Conservation (phyloP, 2,113 vertebrate genomes). For the Hystrix cristata region DNA sequence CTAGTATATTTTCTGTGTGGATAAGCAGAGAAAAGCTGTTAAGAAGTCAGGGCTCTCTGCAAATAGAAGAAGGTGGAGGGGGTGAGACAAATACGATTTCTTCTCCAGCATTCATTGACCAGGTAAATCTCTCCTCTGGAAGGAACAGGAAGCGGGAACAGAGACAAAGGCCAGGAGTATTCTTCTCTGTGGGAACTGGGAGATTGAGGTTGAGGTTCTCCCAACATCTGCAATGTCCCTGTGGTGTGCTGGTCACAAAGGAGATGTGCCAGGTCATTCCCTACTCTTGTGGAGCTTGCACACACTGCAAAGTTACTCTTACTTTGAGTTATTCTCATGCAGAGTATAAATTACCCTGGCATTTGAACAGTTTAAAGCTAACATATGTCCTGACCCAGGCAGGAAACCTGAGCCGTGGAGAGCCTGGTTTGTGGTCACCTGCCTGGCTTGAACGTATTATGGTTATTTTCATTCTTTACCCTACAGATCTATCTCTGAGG, state of each 20-base stretch:
- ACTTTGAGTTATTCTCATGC: not conserved
- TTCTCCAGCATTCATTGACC: not conserved
- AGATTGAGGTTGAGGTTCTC: not conserved
- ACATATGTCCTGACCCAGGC: not conserved
- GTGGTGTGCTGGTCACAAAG: not conserved
- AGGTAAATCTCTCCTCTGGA: too few species aligned
- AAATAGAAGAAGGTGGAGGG: not conserved
- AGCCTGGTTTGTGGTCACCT: not conserved
- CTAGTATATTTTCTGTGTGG: not conserved
- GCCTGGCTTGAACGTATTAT: not conserved
- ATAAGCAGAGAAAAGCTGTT: not conserved
- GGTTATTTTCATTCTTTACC: not conserved
- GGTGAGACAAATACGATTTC: not conserved
- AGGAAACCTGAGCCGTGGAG: not conserved
- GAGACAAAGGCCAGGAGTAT: not conserved
- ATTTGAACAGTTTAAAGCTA: not conserved
- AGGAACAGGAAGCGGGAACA: not conserved
- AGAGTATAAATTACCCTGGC: not conserved
- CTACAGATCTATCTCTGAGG: not conserved
- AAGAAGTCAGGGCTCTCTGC: not conserved
- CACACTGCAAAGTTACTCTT: not conserved
- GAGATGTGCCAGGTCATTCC: accelerated
- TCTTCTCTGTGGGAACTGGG: not conserved
- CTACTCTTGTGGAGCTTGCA: not conserved
- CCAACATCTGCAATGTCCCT: accelerated